These are phyloP conservation scores for Diphyllodes magnificus DNA, from an alignment of 2,113 vertebrate species.

Conservation along the genomic window DNA sequence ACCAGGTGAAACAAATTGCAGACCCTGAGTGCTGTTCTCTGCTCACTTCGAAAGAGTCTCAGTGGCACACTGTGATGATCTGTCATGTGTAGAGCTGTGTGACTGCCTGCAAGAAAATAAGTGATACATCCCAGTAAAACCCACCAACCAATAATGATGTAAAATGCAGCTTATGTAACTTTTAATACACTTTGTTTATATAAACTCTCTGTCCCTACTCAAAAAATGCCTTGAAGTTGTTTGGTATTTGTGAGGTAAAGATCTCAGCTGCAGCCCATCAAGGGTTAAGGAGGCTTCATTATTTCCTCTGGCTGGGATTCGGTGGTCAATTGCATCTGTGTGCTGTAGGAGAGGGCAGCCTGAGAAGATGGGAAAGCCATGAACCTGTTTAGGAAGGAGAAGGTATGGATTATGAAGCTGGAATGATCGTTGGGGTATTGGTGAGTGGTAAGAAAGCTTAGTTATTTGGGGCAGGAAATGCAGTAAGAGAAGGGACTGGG, in stretches of 20 bases:
- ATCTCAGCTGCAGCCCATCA: not conserved
- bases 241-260: not conserved
- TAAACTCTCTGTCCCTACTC: not conserved
- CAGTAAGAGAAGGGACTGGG: not conserved
- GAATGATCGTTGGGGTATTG: not conserved
- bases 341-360: not conserved
- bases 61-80: not conserved
- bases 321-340: accelerated
- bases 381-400: not conserved
- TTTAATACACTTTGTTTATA: not conserved
- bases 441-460: not conserved
- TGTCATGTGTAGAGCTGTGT: not conserved
- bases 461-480: not conserved
- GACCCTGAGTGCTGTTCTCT: not conserved
- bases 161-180: not conserved
- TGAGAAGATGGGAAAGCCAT: not conserved
- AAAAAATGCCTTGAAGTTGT: not conserved
- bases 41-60: not conserved
- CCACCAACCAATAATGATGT: not conserved
- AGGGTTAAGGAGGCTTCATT: not conserved
- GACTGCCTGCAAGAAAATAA: not conserved
- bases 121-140: not conserved
- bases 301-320: not conserved
- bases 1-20: not conserved
- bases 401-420: not conserved